Conservation (phyloP, 2,797 vertebrate species). For the Coregonus suidteri region DNA sequence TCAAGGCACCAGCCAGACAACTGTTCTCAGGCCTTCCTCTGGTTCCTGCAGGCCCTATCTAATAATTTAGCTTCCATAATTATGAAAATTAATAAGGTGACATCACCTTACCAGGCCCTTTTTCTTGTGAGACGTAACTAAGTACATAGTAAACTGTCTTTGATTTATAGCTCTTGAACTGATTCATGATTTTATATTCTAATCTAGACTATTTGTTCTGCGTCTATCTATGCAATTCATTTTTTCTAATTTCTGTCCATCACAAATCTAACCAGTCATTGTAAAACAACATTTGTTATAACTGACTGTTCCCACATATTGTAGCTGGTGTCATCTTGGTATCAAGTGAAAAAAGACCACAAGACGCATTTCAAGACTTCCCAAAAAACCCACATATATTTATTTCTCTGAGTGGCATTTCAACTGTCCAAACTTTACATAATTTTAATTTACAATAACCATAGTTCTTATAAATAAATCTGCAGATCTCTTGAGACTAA, state of each 20-base stretch:
- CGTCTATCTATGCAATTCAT: not conserved
- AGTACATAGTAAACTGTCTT: not conserved
- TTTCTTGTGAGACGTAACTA: not conserved
- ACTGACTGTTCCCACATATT: not conserved
- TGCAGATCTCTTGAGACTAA: conserved; percentile 59
- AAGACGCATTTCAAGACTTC: conserved; percentile 29
- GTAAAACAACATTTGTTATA: not conserved
- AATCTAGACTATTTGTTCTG: not conserved
- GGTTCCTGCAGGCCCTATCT: not conserved
- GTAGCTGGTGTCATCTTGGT: not conserved
- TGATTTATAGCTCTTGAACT: not conserved
- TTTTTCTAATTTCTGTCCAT: not conserved
- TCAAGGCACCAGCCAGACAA: not conserved
- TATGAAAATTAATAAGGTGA: not conserved
- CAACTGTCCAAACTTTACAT: conserved; percentile 63
- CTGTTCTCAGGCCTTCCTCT: not conserved
- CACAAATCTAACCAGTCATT: not conserved
- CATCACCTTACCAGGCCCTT: not conserved
- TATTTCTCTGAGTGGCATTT: conserved; percentile 72
- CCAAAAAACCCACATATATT: conserved; percentile 61
- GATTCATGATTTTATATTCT: not conserved
- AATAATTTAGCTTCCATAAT: not conserved
- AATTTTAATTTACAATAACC: conserved; percentile 53
- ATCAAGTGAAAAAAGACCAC: conserved; percentile 17
- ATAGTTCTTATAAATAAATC: conserved; percentile 60